These are phyloP conservation scores for Trichogramma pretiosum DNA, from an alignment of 1,140 invertebrate species.

Conservation along the genomic window DNA sequence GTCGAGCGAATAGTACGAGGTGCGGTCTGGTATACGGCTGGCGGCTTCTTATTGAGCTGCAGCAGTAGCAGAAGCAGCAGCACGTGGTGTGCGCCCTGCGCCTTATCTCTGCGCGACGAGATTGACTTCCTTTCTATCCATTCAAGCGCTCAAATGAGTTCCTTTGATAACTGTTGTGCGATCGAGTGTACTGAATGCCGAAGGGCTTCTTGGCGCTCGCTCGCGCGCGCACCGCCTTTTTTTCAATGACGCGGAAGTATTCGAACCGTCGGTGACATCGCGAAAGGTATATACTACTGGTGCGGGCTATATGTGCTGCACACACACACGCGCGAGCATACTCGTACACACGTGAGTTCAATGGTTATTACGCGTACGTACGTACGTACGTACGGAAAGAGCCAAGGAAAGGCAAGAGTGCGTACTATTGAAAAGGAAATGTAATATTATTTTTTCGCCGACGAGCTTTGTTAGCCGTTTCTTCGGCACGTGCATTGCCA, in stretches of 20 bases:
- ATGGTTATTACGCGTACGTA: neutral
- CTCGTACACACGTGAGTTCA: no score
- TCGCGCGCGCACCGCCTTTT: slow-evolving; percentile 24
- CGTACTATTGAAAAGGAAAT: neutral
- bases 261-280: neutral
- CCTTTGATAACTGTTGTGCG: slow-evolving; percentile 49
- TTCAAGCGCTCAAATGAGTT: slow-evolving; percentile 48
- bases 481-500: no score
- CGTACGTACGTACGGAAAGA: no score
- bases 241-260: slow-evolving; percentile 13
- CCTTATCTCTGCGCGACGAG: slow-evolving; percentile 45
- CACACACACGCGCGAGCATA: no score
- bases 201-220: slow-evolving; percentile 36
- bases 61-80: neutral
- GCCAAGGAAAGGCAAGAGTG: no score
- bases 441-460: slow-evolving; percentile 6
- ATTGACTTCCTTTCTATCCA: slow-evolving; percentile 48
- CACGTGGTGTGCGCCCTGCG: no score
- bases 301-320: no score
- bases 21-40: no score
- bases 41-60: no score
- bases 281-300: no score
- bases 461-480: no score
- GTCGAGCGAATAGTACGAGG: no score
- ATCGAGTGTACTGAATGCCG: slow-evolving; percentile 46